Evolutionary conservation across 2,113 vertebrate species (phyloP).

Genomic region (Leptocoma aspasia): DNA sequence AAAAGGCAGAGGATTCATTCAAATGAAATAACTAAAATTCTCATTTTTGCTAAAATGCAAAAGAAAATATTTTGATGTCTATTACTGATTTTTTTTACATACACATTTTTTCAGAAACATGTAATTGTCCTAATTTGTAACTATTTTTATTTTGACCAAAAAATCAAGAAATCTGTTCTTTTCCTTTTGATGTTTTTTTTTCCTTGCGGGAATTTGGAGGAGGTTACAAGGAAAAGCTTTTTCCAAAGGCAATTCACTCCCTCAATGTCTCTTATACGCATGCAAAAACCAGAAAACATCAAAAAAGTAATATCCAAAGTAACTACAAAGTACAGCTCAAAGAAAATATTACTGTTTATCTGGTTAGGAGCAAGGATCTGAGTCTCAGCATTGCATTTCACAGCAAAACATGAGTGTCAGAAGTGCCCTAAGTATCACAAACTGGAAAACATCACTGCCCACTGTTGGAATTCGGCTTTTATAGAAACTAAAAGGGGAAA

Average conservation of each 20-base stretch:
- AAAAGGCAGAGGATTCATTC: background rate
- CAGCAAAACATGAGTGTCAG: background rate
- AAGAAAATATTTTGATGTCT: background rate
- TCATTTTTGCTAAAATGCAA: background rate
- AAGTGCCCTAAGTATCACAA: background rate
- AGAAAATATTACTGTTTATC: background rate
- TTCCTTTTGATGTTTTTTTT: background rate
- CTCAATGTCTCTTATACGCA: background rate
- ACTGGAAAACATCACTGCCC: background rate
- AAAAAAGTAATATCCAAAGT: background rate
- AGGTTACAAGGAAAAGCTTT: background rate
- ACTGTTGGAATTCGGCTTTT: background rate
- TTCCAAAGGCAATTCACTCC: background rate
- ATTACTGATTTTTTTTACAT: background rate
- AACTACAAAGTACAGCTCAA: background rate
- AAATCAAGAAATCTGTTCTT: background rate
- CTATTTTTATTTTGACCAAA: background rate
- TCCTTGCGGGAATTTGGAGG: background rate
- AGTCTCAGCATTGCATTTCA: background rate
- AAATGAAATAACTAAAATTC: background rate
- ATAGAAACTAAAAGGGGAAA: background rate
- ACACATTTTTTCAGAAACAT: background rate
- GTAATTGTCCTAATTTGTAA: background rate
- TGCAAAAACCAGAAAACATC: background rate
- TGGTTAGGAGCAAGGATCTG: background rate